These are phyloP conservation scores for Orycteropus afer DNA, from an alignment of 2,113 vertebrate species.

Conservation along the genomic window DNA sequence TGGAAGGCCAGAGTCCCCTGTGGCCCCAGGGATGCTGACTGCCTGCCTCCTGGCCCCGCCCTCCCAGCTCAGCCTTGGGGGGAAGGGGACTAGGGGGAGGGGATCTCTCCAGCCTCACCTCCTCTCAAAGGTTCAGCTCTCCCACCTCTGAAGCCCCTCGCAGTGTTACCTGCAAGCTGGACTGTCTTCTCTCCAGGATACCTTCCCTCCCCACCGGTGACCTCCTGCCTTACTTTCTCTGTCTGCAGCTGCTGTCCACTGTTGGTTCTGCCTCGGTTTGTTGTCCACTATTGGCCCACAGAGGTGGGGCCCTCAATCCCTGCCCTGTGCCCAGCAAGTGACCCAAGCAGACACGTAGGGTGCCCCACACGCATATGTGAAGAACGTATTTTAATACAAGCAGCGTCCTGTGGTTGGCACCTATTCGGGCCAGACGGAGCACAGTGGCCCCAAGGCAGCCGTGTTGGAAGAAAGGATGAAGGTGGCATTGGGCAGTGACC, in stretches of 20 bases:
- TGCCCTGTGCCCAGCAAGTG: not conserved
- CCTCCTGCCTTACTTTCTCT: not conserved
- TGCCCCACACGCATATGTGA: no score
- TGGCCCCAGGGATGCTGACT: not conserved
- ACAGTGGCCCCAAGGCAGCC: not conserved
- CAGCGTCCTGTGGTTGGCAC: not conserved
- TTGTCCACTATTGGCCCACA: not conserved
- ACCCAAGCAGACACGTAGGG: accelerated
- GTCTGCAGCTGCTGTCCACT: not conserved
- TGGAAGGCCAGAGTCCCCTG: not conserved
- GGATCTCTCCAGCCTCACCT: not conserved
- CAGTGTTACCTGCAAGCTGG: not conserved
- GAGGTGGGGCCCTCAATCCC: not conserved
- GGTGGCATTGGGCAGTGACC: accelerated
- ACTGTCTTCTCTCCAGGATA: not conserved
- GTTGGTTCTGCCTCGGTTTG: not conserved
- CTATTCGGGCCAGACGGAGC: not conserved
- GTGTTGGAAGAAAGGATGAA: accelerated
- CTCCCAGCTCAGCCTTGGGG: not conserved
- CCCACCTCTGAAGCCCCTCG: not conserved
- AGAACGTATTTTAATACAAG: not conserved
- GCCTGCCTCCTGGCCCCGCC: not conserved
- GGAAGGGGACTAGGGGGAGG: no score
- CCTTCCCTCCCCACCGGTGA: not conserved
- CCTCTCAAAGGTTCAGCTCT: not conserved